These are phyloP conservation scores for Theretra japonica DNA, from an alignment of 2,888 invertebrate species.

Conservation along the genomic window DNA sequence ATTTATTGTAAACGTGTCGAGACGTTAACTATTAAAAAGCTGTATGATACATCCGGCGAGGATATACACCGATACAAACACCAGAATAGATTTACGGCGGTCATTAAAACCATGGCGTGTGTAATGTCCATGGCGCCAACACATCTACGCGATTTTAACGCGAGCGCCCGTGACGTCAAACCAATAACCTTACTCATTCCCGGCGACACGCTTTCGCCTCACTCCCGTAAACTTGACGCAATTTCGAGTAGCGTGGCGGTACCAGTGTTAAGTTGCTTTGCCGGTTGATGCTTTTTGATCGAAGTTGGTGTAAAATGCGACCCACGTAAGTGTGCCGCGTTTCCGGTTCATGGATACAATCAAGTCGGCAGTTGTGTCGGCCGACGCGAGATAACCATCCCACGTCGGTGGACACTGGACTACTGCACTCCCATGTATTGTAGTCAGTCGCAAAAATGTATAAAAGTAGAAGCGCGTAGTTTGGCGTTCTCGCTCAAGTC, in stretches of 20 bases:
- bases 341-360: too few relatives aligned
- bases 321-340: too few relatives aligned
- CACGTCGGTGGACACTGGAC: not conserved
- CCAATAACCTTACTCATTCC: not conserved
- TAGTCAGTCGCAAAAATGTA: not conserved
- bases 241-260: too few relatives aligned
- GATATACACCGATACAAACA: not conserved
- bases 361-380: too few relatives aligned
- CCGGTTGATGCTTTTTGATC: too few relatives aligned
- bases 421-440: not conserved
- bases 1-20: constrained; percentile 57
- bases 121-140: constrained; percentile 24
- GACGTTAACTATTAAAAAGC: constrained; percentile 49
- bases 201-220: too few relatives aligned
- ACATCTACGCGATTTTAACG: constrained; percentile 23
- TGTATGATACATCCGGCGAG: not conserved
- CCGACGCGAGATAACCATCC: too few relatives aligned
- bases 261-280: too few relatives aligned
- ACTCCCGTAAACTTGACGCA: too few relatives aligned
- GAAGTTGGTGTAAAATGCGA: too few relatives aligned
- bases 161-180: not conserved
- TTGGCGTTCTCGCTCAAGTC: not conserved
- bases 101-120: constrained; percentile 37
- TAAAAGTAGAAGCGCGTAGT: not conserved
- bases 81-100: constrained; percentile 52